phyloP scores from a whole-genome alignment of 2,888 invertebrate genomes.

The Acanthosepion esculentum region DNA sequence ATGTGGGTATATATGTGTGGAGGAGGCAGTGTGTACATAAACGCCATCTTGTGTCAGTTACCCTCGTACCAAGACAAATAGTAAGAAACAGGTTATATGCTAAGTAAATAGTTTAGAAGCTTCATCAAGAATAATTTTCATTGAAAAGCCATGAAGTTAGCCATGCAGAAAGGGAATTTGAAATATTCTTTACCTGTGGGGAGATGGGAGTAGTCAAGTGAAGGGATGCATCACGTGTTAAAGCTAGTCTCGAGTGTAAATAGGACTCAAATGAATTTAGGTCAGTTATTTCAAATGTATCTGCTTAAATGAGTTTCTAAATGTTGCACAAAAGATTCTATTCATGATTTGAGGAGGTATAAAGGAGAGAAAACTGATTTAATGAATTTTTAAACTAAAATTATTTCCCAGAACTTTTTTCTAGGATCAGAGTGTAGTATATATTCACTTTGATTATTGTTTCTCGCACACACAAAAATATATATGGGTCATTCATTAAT shows the following conservation, averaged over 20 bases:
- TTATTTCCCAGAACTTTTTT: too few relatives aligned
- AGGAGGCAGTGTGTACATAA: too few relatives aligned
- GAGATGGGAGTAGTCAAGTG: background rate
- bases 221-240: too few relatives aligned
- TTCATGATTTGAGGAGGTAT: background rate
- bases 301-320: background rate
- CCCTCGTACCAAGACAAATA: too few relatives aligned
- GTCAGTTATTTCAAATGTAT: background rate
- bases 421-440: too few relatives aligned
- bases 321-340: background rate
- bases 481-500: too few relatives aligned
- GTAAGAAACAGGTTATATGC: background rate
- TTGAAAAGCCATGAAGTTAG: background rate
- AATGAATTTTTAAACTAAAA: too few relatives aligned
- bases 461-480: too few relatives aligned
- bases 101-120: background rate
- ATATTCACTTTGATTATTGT: too few relatives aligned
- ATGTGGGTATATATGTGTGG: too few relatives aligned
- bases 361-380: too few relatives aligned
- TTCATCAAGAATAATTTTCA: background rate
- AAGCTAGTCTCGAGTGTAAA: background rate
- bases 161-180: background rate
- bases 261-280: background rate
- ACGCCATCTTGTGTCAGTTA: too few relatives aligned
- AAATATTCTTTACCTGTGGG: background rate